phyloP scores from a whole-genome alignment of 2,888 invertebrate genomes.

The Keiferia lycopersicella region DNA sequence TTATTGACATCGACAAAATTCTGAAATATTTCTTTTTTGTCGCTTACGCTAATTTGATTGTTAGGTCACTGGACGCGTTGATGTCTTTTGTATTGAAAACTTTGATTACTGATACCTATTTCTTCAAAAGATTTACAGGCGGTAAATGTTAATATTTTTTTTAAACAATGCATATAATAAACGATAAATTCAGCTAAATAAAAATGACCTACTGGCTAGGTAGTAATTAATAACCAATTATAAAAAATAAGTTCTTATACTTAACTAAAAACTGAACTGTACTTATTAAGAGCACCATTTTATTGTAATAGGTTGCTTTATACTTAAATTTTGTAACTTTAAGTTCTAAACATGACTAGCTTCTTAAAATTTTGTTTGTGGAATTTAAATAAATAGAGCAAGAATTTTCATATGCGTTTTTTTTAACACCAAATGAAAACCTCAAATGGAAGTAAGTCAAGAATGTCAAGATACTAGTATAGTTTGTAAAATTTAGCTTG shows the following conservation, averaged over 20 bases:
- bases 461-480: too few relatives aligned
- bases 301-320: conserved; percentile 48
- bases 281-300: conserved; percentile 51
- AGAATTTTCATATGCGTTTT: conserved; percentile 47
- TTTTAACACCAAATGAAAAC: too few relatives aligned
- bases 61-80: neutral
- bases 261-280: conserved; percentile 33
- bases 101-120: too few relatives aligned
- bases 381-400: conserved; percentile 70
- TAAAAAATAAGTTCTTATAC: neutral
- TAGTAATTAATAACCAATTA: neutral
- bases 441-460: too few relatives aligned
- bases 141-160: too few relatives aligned
- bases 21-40: neutral
- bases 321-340: conserved; percentile 56
- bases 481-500: too few relatives aligned
- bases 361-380: conserved; percentile 68
- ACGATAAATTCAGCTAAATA: too few relatives aligned
- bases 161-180: too few relatives aligned
- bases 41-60: neutral
- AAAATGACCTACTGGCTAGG: too few relatives aligned
- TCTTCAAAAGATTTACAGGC: too few relatives aligned
- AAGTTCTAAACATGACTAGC: conserved; percentile 66
- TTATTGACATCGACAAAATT: neutral
- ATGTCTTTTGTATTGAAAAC: neutral